These are phyloP conservation scores for Pituophis catenifer DNA, from an alignment of 2,113 vertebrate genomes.

Conservation along the genomic window DNA sequence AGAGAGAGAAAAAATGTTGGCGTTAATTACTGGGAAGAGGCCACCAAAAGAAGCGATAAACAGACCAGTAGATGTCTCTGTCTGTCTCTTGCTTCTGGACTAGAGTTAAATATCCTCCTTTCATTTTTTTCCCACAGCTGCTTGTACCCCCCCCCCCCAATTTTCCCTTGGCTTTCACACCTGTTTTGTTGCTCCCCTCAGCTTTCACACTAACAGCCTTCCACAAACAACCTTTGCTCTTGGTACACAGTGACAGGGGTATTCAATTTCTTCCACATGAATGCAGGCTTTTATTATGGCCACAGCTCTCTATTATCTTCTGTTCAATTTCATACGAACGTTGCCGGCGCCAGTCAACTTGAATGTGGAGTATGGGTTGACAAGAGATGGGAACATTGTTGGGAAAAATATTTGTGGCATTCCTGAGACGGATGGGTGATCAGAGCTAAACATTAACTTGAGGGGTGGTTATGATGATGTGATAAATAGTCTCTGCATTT, in stretches of 20 bases:
- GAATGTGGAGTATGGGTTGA: not conserved
- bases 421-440: fast-evolving
- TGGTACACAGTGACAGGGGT: fast-evolving
- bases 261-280: not conserved
- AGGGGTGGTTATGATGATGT: not conserved
- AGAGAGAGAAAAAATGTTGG: conserved; percentile 56
- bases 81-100: conserved; percentile 48
- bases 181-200: not conserved
- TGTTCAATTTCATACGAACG: not conserved
- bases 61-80: conserved; percentile 69
- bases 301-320: fast-evolving
- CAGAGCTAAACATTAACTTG: conserved; percentile 33
- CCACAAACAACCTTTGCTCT: not conserved
- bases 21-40: conserved; percentile 66
- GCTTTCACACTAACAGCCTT: not conserved
- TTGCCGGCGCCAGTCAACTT: fast-evolving
- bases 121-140: conserved; percentile 36
- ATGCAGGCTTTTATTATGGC: not conserved
- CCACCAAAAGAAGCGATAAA: conserved; percentile 41
- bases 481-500: fast-evolving
- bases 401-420: not conserved
- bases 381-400: not conserved
- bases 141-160: not conserved
- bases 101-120: conserved; percentile 48
- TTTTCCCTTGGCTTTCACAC: not conserved